phyloP scores from a whole-genome alignment of 1,140 invertebrate species.

The Leptinotarsa defecta region DNA sequence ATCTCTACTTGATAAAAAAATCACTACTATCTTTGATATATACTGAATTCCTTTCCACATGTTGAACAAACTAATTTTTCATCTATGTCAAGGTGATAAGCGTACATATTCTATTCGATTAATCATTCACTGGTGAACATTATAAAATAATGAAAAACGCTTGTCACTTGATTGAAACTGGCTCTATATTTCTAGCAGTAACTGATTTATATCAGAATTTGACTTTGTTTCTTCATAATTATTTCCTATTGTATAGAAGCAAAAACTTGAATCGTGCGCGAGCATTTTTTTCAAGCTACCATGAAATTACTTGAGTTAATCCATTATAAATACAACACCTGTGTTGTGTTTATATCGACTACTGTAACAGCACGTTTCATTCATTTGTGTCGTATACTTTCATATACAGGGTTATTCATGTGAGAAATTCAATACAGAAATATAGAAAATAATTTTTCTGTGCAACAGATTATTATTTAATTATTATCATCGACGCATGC shows the following conservation, averaged over 20 bases:
- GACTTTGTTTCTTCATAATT: conserved; percentile 20
- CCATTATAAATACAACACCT: conserved; percentile 36
- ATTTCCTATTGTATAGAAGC: conserved; percentile 17
- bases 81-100: too few relatives aligned
- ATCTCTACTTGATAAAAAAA: too few relatives aligned
- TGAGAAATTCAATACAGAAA: not conserved
- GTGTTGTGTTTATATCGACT: conserved; percentile 24
- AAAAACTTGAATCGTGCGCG: conserved; percentile 21
- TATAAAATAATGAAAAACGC: too few relatives aligned
- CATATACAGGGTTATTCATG: conserved; percentile 11
- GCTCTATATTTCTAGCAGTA: not conserved
- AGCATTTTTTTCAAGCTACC: conserved; percentile 28
- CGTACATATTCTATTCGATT: too few relatives aligned
- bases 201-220: conserved; percentile 19
- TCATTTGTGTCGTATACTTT: conserved; percentile 11
- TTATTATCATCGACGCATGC: too few relatives aligned
- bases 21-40: too few relatives aligned
- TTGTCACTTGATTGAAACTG: too few relatives aligned
- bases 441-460: too few relatives aligned
- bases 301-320: conserved; percentile 38
- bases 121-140: too few relatives aligned
- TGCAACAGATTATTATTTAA: too few relatives aligned
- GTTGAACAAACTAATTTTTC: too few relatives aligned
- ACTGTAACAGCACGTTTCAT: conserved; percentile 27
- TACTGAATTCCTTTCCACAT: too few relatives aligned